A percentile compares a stretch with the other conserved stretches of the same genome.
phyloP scores from a whole-genome alignment of 2,113 vertebrate species.

The Bubo bubo region DNA sequence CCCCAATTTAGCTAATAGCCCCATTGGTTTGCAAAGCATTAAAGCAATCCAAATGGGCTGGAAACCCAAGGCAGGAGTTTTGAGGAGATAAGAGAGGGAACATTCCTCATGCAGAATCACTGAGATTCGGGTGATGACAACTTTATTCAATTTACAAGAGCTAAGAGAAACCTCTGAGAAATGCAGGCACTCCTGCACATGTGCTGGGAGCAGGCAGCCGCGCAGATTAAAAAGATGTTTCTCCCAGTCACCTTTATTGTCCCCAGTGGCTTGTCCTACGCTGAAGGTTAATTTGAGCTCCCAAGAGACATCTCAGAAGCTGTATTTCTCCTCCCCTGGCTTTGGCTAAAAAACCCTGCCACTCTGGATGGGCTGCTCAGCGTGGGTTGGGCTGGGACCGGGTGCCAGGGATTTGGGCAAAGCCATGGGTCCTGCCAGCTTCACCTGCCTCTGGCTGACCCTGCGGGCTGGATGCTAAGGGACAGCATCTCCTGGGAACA shows the following conservation, averaged over 20 bases:
- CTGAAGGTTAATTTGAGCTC: background rate
- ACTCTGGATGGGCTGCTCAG: background rate
- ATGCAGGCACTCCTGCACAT: fast-evolving
- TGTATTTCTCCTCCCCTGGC: background rate
- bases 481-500: background rate
- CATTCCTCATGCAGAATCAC: background rate
- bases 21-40: background rate
- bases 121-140: background rate
- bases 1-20: background rate
- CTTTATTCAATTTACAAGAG: background rate
- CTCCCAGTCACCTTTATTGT: background rate
- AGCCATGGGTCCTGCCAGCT: background rate
- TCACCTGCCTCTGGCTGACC: background rate
- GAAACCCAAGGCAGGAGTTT: background rate
- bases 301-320: background rate
- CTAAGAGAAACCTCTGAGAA: background rate
- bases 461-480: background rate
- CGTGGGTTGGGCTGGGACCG: background rate
- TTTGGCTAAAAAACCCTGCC: background rate
- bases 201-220: background rate
- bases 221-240: background rate
- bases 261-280: background rate
- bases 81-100: background rate
- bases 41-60: background rate
- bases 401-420: background rate